Conservation (phyloP, 1,140 invertebrate genomes). For the Drosophila repleta region DNA sequence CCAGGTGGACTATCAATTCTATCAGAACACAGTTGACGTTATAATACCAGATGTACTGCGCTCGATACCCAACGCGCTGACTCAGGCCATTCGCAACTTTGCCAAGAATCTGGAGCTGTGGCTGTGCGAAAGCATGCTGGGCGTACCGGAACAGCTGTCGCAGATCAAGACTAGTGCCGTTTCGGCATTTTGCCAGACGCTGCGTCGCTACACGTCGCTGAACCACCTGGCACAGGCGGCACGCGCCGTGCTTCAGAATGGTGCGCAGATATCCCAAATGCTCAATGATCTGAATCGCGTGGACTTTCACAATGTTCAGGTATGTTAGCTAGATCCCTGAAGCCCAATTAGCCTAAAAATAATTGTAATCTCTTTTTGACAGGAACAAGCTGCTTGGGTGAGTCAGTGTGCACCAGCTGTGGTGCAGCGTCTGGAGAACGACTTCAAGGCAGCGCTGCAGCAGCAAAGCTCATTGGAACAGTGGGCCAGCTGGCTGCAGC, state of each 20-base stretch:
- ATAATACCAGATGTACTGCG: constrained; percentile 97
- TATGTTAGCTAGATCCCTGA: constrained; percentile 63
- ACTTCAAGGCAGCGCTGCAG: constrained; percentile 97
- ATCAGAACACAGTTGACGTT: constrained; percentile 97
- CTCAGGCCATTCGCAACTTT: constrained; percentile 97
- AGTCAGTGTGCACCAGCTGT: constrained; percentile 96
- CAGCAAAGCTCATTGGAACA: constrained; percentile 97
- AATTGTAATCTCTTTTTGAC: neutral
- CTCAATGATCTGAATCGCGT: constrained; percentile 97
- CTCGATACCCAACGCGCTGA: constrained; percentile 96
- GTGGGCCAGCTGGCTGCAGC: constrained; percentile 98
- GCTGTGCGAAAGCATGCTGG: constrained; percentile 93
- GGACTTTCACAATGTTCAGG: constrained; percentile 98
- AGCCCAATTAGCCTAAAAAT: neutral
- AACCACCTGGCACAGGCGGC: constrained; percentile 98
- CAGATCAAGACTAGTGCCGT: constrained; percentile 94
- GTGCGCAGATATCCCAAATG: constrained; percentile 98
- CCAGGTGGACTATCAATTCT: constrained; percentile 95
- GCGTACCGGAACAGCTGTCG: constrained; percentile 93
- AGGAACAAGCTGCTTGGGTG: constrained; percentile 96
- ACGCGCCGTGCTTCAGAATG: constrained; percentile 97
- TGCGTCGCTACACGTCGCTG: constrained; percentile 98
- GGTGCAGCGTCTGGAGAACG: constrained; percentile 94
- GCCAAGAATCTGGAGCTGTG: constrained; percentile 95
- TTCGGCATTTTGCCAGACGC: constrained; percentile 96